Evolutionary conservation across 2,797 vertebrate genomes (phyloP).

Genomic region (Poecilia wingei): DNA sequence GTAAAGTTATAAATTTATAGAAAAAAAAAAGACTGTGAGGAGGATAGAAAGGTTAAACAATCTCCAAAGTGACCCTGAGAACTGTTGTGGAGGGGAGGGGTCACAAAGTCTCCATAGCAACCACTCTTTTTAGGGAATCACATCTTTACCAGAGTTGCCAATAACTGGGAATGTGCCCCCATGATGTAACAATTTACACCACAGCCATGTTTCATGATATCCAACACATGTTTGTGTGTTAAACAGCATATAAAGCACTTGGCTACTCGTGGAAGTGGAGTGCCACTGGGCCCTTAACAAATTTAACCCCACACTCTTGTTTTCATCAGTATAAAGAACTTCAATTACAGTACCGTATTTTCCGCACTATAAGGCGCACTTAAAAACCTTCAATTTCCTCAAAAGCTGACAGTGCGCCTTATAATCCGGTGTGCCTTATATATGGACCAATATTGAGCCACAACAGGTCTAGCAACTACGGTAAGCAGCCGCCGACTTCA

Average conservation of each 20-base stretch:
- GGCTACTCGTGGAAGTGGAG: too few species aligned
- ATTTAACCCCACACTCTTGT: not conserved
- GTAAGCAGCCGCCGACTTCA: too few species aligned
- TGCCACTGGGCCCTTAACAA: not conserved
- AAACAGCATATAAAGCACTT: not conserved
- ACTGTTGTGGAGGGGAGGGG: not conserved
- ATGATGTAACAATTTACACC: not conserved
- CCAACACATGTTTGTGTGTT: not conserved
- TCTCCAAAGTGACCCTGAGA: not conserved
- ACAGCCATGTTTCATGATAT: not conserved
- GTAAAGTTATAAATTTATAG: not conserved
- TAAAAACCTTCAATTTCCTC: too few species aligned
- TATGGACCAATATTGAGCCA: too few species aligned
- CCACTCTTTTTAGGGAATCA: not conserved
- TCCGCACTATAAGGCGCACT: too few species aligned
- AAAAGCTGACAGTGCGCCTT: too few species aligned
- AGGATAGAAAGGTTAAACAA: not conserved
- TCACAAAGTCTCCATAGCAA: not conserved
- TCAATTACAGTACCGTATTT: too few species aligned
- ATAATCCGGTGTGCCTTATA: too few species aligned
- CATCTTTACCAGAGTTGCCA: not conserved
- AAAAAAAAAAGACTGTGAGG: not conserved
- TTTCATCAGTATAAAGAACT: not conserved
- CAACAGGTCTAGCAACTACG: too few species aligned
- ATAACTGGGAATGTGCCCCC: not conserved